Base-by-base conservation (phyloP, 2,888 invertebrate genomes). In the Noctua comes region DNA sequence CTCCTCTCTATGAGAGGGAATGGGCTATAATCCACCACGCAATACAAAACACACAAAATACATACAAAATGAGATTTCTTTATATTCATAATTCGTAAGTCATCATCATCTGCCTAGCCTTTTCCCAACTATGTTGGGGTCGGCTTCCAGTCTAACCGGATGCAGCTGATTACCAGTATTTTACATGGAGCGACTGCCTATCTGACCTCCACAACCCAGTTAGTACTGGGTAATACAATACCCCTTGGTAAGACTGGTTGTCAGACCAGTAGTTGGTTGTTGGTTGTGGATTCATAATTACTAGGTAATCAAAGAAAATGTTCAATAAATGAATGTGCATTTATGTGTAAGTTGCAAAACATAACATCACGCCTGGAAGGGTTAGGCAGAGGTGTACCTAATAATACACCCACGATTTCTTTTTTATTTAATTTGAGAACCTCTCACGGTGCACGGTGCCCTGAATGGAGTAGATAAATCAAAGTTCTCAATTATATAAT, bases 391-490 rank as follows among this genome's bases (percentile, higher is more conserved):
- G n/a, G 0, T 54, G 10, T n/a, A 54, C 27, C 16, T 59, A 27
- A 27, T 16, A 27, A 13, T 1, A 62, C 3, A 18, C 7, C 2
- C 18, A 16, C 8, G 2, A 31, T 62, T 62, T 62, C 1, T 31
- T 46, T 57, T 59, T 31, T 27, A 76, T 21, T 62, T 31, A 27
- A 18, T 24, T 64, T 46, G 31, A 21, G 31, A 48, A 48, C 13
- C n/a, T 76, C 27, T 65, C 16, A n/a, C n/a, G n/a, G n/a, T n/a
- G 36, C 24, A 77, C 24, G n/a, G 5, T 77, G 8, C 5, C 18
- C 66, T 68, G 16, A 24, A 68, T 59, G 68, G 27, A 40, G 0
- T 2, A 48, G 31, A n/a, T 1, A 2, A n/a, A 40, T 51, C 1
- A 40, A 70, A 54, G 21, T n/a, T 16, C 36, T 62, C 31, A 57